Conservation (phyloP, 2,113 vertebrate species). For the Chaetops frenatus region DNA sequence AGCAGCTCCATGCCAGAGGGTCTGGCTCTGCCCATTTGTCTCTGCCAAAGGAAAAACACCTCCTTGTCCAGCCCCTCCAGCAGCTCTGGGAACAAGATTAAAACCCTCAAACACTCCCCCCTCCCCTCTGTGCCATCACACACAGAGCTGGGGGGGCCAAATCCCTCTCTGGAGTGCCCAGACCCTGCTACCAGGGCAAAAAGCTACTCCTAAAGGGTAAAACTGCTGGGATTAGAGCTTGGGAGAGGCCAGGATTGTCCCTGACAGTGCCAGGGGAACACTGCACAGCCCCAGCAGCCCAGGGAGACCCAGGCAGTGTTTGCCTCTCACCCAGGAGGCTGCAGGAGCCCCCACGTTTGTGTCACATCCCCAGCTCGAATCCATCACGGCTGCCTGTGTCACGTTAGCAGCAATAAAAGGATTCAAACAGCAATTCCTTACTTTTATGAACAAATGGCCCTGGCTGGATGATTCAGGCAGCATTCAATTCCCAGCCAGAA, state of each 20-base stretch:
- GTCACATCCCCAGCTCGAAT: neutral
- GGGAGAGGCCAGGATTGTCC: neutral
- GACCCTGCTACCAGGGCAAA: rapidly evolving
- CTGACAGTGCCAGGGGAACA: neutral
- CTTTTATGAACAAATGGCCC: conserved; percentile 55
- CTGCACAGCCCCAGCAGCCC: neutral
- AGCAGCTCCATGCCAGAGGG: neutral
- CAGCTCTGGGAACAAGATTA: neutral
- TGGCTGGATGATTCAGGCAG: conserved; percentile 58
- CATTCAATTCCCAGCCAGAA: conserved; percentile 35
- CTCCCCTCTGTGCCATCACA: neutral
- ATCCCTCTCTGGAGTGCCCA: neutral
- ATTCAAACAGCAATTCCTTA: conserved; percentile 51
- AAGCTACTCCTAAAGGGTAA: neutral
- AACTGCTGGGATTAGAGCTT: neutral
- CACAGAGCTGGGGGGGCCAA: neutral
- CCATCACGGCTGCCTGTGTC: neutral
- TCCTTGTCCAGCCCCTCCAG: neutral
- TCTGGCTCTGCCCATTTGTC: conserved; percentile 1
- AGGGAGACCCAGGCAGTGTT: neutral
- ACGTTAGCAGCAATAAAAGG: conserved; percentile 21
- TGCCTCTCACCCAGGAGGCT: neutral
- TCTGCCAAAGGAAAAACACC: conserved; percentile 20
- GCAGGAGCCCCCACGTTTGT: neutral
- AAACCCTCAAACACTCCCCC: neutral